Evolutionary conservation across 2,888 invertebrate genomes (phyloP).

Genomic region (Rhingia rostrata): DNA sequence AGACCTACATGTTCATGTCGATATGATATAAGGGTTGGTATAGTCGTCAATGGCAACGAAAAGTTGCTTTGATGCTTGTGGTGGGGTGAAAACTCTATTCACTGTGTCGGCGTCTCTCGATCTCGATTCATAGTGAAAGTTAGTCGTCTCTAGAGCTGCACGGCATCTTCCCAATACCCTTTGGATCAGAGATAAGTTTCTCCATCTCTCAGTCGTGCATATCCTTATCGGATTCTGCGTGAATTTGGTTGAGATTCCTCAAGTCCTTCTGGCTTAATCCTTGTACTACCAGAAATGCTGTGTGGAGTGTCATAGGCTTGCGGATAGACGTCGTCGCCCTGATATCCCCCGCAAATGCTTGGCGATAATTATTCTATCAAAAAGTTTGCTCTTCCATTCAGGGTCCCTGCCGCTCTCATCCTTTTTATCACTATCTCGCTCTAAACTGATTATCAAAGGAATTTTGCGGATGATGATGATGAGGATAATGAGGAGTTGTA

Average conservation of each 20-base stretch:
- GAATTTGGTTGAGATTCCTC: constrained; percentile 31
- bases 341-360: constrained; percentile 14
- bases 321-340: constrained; percentile 1
- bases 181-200: constrained; percentile 62
- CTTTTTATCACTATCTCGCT: constrained; percentile 21
- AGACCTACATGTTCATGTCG: constrained; percentile 31
- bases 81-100: constrained; percentile 42
- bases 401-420: constrained; percentile 10
- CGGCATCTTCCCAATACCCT: not conserved
- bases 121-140: constrained; percentile 64
- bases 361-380: constrained; percentile 72
- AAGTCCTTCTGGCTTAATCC: constrained; percentile 8
- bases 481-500: constrained; percentile 53
- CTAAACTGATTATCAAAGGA: constrained; percentile 73
- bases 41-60: constrained; percentile 56
- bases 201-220: constrained; percentile 38
- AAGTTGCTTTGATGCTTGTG: constrained; percentile 59
- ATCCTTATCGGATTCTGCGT: constrained; percentile 48
- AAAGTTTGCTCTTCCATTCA: constrained; percentile 56
- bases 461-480: constrained; percentile 67
- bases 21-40: constrained; percentile 25
- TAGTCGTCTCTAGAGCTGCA: constrained; percentile 27
- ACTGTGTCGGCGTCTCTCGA: constrained; percentile 17
- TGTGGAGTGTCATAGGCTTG: constrained; percentile 51
- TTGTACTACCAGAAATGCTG: constrained; percentile 6